Evolutionary conservation across 2,888 invertebrate genomes (phyloP).

Genomic region (Dione vanillae): DNA sequence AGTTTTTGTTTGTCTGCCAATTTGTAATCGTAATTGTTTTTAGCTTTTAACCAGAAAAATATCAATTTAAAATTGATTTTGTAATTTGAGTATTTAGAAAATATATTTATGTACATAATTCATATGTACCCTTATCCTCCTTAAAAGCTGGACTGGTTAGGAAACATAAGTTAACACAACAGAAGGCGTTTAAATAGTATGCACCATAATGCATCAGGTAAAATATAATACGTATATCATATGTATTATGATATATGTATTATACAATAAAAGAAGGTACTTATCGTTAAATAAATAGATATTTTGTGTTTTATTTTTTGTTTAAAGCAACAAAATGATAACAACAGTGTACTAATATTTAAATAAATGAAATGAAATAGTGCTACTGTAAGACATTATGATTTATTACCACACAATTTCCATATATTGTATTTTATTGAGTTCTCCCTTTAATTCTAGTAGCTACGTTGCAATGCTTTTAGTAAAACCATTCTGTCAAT

Average conservation of each 20-base stretch:
- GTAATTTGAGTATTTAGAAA: too few species aligned
- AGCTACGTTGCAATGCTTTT: conserved; percentile 15
- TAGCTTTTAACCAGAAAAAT: not conserved
- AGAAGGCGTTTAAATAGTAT: too few species aligned
- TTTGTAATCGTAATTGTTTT: not conserved
- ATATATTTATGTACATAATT: too few species aligned
- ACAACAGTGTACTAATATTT: not conserved
- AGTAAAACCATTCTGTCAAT: conserved; percentile 19
- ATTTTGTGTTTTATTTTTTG: not conserved
- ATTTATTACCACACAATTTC: conserved; percentile 1
- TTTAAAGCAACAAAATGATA: not conserved
- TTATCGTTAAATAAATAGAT: too few species aligned
- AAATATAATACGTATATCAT: too few species aligned
- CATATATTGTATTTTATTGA: conserved; percentile 1
- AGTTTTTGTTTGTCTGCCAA: conserved; percentile 9
- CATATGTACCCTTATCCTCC: too few species aligned
- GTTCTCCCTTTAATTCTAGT: conserved; percentile 8
- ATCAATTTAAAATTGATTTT: not conserved
- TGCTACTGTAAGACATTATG: not conserved
- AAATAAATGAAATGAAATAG: not conserved
- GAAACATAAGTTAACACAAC: too few species aligned
- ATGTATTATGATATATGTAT: too few species aligned
- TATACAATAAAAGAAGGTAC: too few species aligned
- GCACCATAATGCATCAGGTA: too few species aligned
- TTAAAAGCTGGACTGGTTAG: too few species aligned